These are phyloP conservation scores for Sebastes taczanowskii DNA, from an alignment of 2,797 vertebrate species.

Conservation along the genomic window DNA sequence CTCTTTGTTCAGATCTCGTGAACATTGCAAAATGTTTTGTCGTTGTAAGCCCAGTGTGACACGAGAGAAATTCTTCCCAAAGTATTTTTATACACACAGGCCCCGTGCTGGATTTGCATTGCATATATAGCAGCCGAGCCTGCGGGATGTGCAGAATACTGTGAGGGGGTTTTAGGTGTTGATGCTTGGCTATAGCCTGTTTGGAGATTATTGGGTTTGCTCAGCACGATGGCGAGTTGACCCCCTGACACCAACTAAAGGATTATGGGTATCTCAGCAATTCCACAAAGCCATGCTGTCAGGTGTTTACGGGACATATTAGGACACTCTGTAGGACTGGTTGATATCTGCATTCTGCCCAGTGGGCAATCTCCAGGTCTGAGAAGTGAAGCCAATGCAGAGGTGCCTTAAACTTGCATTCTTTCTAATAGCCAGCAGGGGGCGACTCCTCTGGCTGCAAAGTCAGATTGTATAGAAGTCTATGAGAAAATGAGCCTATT, in stretches of 20 bases:
- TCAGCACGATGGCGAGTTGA: slow-evolving; percentile 68
- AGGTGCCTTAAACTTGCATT: too few species aligned
- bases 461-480: too few species aligned
- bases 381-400: too few species aligned
- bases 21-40: slow-evolving; percentile 55
- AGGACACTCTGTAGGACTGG: slow-evolving; percentile 48
- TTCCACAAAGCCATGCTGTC: slow-evolving; percentile 76
- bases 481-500: too few species aligned
- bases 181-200: slow-evolving; percentile 36
- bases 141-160: slow-evolving; percentile 41
- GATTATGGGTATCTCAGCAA: slow-evolving; percentile 75
- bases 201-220: slow-evolving; percentile 58
- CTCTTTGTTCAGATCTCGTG: slow-evolving; percentile 58
- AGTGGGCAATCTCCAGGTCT: neutral
- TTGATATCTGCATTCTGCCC: slow-evolving; percentile 54
- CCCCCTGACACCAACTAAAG: slow-evolving; percentile 68
- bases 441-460: too few species aligned
- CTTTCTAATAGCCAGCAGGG: too few species aligned
- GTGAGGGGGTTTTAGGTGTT: slow-evolving; percentile 21
- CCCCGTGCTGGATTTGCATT: slow-evolving; percentile 24
- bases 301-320: slow-evolving; percentile 68
- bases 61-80: slow-evolving; percentile 15
- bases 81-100: neutral
- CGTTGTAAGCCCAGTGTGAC: slow-evolving; percentile 14
- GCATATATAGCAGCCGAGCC: neutral